Conservation (phyloP, 2,888 invertebrate species). For the Scaptodrosophila latifasciaeformis region DNA sequence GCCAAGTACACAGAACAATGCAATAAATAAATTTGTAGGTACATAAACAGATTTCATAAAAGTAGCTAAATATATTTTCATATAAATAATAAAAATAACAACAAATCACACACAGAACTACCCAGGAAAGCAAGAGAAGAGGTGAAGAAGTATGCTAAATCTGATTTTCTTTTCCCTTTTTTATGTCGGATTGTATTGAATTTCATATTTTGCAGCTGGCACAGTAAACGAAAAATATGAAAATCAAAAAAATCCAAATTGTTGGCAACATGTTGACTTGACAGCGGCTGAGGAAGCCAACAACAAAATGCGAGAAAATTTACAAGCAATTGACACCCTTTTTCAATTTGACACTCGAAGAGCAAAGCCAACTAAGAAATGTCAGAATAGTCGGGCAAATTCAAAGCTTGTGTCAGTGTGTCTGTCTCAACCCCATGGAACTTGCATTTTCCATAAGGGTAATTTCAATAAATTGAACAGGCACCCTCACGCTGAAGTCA, state of each 20-base stretch:
- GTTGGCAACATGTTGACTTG: slow-evolving; percentile 71
- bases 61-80: neutral
- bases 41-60: neutral
- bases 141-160: slow-evolving; percentile 21
- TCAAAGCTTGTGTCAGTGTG: neutral
- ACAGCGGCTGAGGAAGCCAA: slow-evolving; percentile 41
- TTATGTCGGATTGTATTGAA: slow-evolving; percentile 31
- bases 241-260: slow-evolving; percentile 22
- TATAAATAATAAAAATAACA: slow-evolving; percentile 14
- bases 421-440: slow-evolving; percentile 21
- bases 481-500: neutral
- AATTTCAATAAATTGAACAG: slow-evolving; percentile 60
- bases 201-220: slow-evolving; percentile 38
- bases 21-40: slow-evolving; percentile 37
- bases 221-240: slow-evolving; percentile 12
- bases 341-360: slow-evolving; percentile 45
- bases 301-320: slow-evolving; percentile 20
- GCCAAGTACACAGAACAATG: slow-evolving; percentile 19
- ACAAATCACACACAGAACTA: slow-evolving; percentile 6
- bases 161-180: slow-evolving; percentile 14
- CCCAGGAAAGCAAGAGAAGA: neutral
- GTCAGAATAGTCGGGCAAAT: too few species aligned
- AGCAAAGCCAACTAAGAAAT: slow-evolving; percentile 41
- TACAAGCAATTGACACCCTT: slow-evolving; percentile 66
- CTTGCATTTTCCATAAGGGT: slow-evolving; percentile 48